Base-by-base conservation (phyloP, 2,888 invertebrate genomes). In the Sesia apiformis region DNA sequence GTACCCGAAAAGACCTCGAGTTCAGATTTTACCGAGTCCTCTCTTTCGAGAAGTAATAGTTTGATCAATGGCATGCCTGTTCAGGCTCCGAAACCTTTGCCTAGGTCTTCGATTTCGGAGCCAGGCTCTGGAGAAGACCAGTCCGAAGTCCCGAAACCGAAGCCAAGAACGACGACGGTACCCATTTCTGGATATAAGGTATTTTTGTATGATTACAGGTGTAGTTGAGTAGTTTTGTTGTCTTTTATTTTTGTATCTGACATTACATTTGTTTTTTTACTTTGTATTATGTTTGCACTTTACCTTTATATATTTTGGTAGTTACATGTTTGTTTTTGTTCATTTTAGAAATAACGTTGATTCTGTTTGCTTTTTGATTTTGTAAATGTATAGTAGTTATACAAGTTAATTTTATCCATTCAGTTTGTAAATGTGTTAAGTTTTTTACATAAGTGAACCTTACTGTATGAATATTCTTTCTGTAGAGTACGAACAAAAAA, bases 121-220 rank as follows among this genome's bases (percentile, higher is more conserved):
- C 90, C 91, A 2, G 91, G 90, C 0, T 76, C 87, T 0, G 71
- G 76, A 5, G 91, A 92, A 40, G 91, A 92, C 41, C 69, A 69
- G 57, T 66, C 67, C 3, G 90, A 88, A 62, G 79, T 78, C 0
- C 84, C 89, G 0, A 87, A 87, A 56, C 94, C 94, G 7, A 93
- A 93, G 69, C 95, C 96, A 4, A 91, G 96, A 76, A 95, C 95
- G 7, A 92, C 92, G 0, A 82, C 91, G 8, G 84, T 86, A 56
- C 90, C 92, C 3, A 91, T 92, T 50, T 92, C 94, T 63, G 93
- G 95, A 77, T 96, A 96, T 76, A 96, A 96, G 96, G 96, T 96
- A 88, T 63, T 64, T 23, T 23, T 23, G 23, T 23, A 23, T 1
- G 23, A 23, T 23, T 23, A 23, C 23, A 1, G 2, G 1, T 1